These are phyloP conservation scores for Pseudolaguvia tuberculata DNA, from an alignment of 2,113 vertebrate genomes.

Conservation along the genomic window DNA sequence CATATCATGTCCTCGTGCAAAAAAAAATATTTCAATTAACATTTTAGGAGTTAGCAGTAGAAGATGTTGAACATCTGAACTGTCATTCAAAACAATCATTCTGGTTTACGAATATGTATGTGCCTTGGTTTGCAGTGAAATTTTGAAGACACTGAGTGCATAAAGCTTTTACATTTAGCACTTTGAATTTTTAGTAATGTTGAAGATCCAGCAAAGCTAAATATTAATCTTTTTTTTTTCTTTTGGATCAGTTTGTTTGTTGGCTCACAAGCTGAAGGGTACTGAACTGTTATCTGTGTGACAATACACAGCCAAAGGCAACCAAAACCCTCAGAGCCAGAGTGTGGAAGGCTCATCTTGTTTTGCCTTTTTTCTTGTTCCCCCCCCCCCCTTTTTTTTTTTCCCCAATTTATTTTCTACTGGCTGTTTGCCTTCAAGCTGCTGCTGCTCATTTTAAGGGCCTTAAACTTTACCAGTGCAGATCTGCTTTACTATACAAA, in stretches of 20 bases:
- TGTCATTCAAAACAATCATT: conserved; percentile 21
- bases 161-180: conserved; percentile 56
- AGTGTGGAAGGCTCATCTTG: conserved; percentile 41
- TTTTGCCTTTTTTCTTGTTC: conserved; percentile 20
- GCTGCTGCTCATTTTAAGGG: conserved; percentile 50
- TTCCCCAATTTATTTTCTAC: conserved; percentile 12
- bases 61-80: conserved; percentile 32
- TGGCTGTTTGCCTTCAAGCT: conserved; percentile 49
- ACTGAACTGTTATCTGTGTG: conserved; percentile 50
- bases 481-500: conserved; percentile 47
- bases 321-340: conserved; percentile 50
- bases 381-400: too few species aligned
- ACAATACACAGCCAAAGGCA: conserved; percentile 54
- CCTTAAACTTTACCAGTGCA: conserved; percentile 42
- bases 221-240: conserved; percentile 10
- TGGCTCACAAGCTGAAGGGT: conserved; percentile 49
- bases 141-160: conserved; percentile 35
- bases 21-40: neutral
- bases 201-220: conserved; percentile 48
- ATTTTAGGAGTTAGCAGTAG: conserved; percentile 5
- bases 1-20: conserved; percentile 9
- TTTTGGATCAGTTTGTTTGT: conserved; percentile 35
- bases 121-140: conserved; percentile 53
- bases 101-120: conserved; percentile 22
- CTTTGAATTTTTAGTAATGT: conserved; percentile 56